Percentiles rank a stretch among this genome's conserved stretches.
Evolutionary conservation across 2,797 vertebrate genomes (phyloP).

Genomic region (Gadopsis bispinosus): DNA sequence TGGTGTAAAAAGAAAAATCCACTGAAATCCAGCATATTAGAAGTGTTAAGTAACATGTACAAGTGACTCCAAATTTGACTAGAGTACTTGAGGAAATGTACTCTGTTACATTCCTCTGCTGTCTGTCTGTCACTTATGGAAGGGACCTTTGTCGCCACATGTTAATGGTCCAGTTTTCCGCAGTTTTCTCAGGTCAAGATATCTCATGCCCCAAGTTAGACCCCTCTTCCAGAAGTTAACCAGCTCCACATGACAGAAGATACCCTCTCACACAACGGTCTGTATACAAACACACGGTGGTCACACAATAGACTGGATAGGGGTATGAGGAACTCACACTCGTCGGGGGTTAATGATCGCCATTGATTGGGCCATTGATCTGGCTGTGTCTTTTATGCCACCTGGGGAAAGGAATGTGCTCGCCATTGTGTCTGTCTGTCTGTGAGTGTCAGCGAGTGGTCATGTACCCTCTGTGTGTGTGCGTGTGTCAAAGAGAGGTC

Average conservation of each 20-base stretch:
- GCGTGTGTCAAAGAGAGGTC: conserved; percentile 68
- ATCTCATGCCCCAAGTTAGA: conserved; percentile 36
- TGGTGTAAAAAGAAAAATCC: background rate
- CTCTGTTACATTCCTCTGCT: background rate
- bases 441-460: conserved; percentile 64
- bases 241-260: conserved; percentile 54
- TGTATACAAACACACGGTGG: conserved; percentile 42
- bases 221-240: conserved; percentile 61
- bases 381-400: conserved; percentile 70
- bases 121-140: background rate
- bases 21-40: background rate
- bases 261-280: conserved; percentile 34
- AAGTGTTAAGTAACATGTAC: background rate
- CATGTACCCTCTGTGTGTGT: conserved; percentile 55
- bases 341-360: conserved; percentile 74
- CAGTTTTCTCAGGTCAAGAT: conserved; percentile 23
- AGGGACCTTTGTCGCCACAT: background rate
- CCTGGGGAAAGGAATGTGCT: conserved; percentile 78
- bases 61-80: background rate
- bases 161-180: conserved; percentile 9
- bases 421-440: conserved; percentile 70
- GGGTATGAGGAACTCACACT: conserved; percentile 52
- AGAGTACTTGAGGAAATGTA: background rate
- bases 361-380: conserved; percentile 76
- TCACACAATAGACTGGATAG: conserved; percentile 67